Percentiles rank a stretch among this genome's conserved stretches.
Conservation (phyloP, 2,888 invertebrate species). For the Nineta flava region DNA sequence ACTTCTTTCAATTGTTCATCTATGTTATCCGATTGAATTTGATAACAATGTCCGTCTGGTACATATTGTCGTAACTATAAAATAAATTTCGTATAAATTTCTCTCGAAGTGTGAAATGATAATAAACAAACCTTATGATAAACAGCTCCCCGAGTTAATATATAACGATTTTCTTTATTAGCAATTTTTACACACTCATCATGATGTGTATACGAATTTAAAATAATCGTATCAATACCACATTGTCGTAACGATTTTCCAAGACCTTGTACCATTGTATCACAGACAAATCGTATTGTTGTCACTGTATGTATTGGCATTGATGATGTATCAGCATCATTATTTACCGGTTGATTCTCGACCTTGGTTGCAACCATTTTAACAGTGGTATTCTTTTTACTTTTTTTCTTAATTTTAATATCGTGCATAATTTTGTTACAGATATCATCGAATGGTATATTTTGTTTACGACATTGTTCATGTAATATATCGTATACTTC, state of each 20-base stretch:
- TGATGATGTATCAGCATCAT: slow-evolving; percentile 16
- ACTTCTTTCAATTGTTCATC: slow-evolving; percentile 51
- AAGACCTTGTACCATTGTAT: slow-evolving; percentile 40
- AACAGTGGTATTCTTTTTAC: slow-evolving; percentile 19
- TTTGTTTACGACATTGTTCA: slow-evolving; percentile 28
- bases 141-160: slow-evolving; percentile 35
- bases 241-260: slow-evolving; percentile 44
- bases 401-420: slow-evolving; percentile 27
- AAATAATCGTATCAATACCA: slow-evolving; percentile 40
- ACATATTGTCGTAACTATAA: slow-evolving; percentile 32
- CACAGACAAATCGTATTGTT: slow-evolving; percentile 35
- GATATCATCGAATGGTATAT: slow-evolving; percentile 45
- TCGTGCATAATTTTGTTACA: slow-evolving; percentile 41
- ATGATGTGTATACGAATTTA: slow-evolving; percentile 32
- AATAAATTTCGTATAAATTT: too few species aligned
- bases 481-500: slow-evolving; percentile 58
- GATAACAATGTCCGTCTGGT: slow-evolving; percentile 38
- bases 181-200: slow-evolving; percentile 34
- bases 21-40: slow-evolving; percentile 34
- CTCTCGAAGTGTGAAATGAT: too few species aligned
- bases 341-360: slow-evolving; percentile 18
- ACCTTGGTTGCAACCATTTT: slow-evolving; percentile 16
- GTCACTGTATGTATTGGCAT: slow-evolving; percentile 6
- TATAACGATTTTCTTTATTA: slow-evolving; percentile 32
- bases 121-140: slow-evolving; percentile 26